These are phyloP conservation scores for Pygoscelis adeliae DNA, from an alignment of 2,113 vertebrate species.

Conservation along the genomic window DNA sequence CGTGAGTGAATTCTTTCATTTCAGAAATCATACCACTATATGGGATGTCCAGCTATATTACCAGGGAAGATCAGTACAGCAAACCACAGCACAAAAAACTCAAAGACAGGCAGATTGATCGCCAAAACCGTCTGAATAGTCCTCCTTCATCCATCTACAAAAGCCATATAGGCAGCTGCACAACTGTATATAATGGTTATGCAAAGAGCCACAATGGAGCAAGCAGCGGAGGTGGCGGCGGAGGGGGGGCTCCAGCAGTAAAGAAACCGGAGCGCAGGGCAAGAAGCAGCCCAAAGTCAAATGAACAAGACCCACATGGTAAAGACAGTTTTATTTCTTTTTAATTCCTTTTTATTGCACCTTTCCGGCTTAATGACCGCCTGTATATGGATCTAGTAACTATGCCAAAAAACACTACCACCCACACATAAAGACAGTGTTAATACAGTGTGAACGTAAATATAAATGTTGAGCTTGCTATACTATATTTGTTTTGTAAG, in stretches of 20 bases:
- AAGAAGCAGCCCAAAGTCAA: slow-evolving; percentile 88
- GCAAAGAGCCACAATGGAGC: slow-evolving; percentile 81
- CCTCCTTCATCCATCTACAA: slow-evolving; percentile 92
- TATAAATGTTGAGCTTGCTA: background rate
- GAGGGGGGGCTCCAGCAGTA: slow-evolving; percentile 70
- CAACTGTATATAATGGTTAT: slow-evolving; percentile 86
- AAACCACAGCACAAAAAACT: slow-evolving; percentile 96
- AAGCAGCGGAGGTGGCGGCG: slow-evolving; percentile 41
- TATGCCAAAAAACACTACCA: slow-evolving; percentile 13
- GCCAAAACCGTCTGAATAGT: slow-evolving; percentile 93
- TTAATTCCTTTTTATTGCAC: slow-evolving; percentile 27
- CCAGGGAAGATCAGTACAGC: slow-evolving; percentile 91
- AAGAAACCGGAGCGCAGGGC: slow-evolving; percentile 89
- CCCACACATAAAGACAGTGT: background rate
- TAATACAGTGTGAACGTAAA: background rate
- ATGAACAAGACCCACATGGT: slow-evolving; percentile 87
- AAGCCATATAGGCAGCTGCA: slow-evolving; percentile 78
- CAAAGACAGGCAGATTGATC: slow-evolving; percentile 90
- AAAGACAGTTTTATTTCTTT: slow-evolving; percentile 31
- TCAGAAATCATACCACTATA: slow-evolving; percentile 95
- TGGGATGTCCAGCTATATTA: slow-evolving; percentile 94
- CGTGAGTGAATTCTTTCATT: background rate
- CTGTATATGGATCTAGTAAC: background rate
- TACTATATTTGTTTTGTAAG: background rate
- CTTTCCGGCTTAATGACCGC: background rate